Percentiles rank a stretch among this genome's conserved stretches.
These are phyloP conservation scores for Ceraclea dissimilis DNA, from an alignment of 2,888 invertebrate genomes.

Conservation along the genomic window DNA sequence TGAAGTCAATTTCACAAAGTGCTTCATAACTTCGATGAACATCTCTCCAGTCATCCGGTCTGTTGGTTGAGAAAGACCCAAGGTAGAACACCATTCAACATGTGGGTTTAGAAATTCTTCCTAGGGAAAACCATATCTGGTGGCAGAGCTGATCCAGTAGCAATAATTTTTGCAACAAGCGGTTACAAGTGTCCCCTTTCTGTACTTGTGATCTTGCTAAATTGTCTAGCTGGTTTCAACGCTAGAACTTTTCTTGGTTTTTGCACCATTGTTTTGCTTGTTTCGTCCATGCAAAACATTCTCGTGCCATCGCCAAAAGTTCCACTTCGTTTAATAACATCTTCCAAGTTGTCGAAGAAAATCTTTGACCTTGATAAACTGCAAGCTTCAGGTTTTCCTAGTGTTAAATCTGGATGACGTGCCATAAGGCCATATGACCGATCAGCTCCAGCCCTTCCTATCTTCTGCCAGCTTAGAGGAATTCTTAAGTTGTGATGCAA, in stretches of 20 bases:
- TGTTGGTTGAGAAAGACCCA: conserved; percentile 31
- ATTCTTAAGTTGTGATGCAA: conserved; percentile 19
- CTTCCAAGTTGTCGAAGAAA: conserved; percentile 29
- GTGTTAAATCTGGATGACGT: conserved; percentile 23
- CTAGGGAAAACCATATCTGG: conserved; percentile 33
- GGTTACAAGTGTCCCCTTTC: conserved; percentile 33
- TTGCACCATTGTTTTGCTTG: conserved; percentile 27
- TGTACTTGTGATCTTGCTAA: conserved; percentile 30
- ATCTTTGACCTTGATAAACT: conserved; percentile 24
- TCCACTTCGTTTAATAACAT: conserved; percentile 24
- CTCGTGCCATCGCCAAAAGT: conserved; percentile 26
- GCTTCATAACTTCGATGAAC: conserved; percentile 32
- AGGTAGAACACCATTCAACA: conserved; percentile 31
- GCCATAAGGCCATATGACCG: conserved; percentile 17
- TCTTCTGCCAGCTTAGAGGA: conserved; percentile 23
- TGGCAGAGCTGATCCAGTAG: conserved; percentile 29
- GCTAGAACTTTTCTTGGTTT: conserved; percentile 27
- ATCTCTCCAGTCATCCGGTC: conserved; percentile 32
- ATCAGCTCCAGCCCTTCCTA: conserved; percentile 19
- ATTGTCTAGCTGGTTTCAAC: conserved; percentile 26
- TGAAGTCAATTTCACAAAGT: conserved; percentile 31
- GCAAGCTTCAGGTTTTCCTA: conserved; percentile 27
- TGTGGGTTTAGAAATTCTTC: conserved; percentile 29
- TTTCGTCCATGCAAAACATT: conserved; percentile 23
- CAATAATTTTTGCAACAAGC: conserved; percentile 29